phyloP scores from a whole-genome alignment of 2,888 invertebrate genomes.

The Leistus spinibarbis region DNA sequence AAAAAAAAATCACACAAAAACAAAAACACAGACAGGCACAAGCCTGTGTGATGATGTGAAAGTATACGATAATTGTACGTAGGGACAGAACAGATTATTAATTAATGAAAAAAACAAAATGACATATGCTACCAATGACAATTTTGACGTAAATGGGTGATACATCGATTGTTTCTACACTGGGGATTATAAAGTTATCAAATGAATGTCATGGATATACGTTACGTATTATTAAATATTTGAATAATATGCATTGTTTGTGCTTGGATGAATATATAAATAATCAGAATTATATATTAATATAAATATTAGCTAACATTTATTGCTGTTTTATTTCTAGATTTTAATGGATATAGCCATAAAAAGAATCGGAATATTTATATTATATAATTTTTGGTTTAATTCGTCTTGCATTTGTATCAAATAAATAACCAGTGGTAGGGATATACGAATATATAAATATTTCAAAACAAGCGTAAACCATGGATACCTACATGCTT shows the following conservation, averaged over 20 bases:
- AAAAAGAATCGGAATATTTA: too few relatives aligned
- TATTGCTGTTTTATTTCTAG: too few relatives aligned
- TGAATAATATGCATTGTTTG: too few relatives aligned
- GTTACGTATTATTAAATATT: too few relatives aligned
- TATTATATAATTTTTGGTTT: too few relatives aligned
- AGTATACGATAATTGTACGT: not conserved
- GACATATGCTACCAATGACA: not conserved
- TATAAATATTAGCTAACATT: too few relatives aligned
- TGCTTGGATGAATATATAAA: too few relatives aligned
- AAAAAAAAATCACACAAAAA: not conserved
- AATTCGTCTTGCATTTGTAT: too few relatives aligned
- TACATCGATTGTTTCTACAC: not conserved
- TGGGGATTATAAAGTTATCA: not conserved
- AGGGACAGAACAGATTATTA: not conserved
- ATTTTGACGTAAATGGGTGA: not conserved
- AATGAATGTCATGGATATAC: too few relatives aligned
- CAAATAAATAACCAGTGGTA: too few relatives aligned
- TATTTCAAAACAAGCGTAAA: not conserved
- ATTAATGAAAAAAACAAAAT: not conserved
- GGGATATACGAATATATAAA: not conserved
- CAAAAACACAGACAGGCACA: not conserved
- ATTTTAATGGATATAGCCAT: too few relatives aligned
- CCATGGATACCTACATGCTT: not conserved
- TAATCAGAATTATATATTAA: too few relatives aligned
- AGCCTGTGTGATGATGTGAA: not conserved